Evolutionary conservation across 2,797 vertebrate genomes (phyloP), one percentile per base, ranked within the genome.

Genomic region (Craterocephalus amniculus): DNA sequence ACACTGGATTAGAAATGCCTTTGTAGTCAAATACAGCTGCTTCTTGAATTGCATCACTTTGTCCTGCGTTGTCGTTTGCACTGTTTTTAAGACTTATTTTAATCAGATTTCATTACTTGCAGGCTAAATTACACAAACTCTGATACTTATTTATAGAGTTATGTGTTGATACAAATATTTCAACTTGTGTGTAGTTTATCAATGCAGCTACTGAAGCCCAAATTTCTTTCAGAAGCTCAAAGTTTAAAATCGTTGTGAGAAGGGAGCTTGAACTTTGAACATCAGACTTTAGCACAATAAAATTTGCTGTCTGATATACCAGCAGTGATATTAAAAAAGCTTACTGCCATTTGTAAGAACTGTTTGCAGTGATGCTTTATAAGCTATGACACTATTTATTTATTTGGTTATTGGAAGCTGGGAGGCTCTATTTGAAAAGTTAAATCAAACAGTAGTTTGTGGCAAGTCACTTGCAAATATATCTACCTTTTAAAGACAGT

Each of bases 1-100:
- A 95, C 94, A 95, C 94, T 95, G 94, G 94, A 95, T 90, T 94
- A 93, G 92, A 89, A 85, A 92, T 94, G 93, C 92, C 87, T 94
- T 95, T 93, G 90, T 95, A 94, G 91, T 94, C 85, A 76, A 95
- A 94, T 95, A 95, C 94, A 95, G 91, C 86, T 94, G 92, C 92
- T 94, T 94, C 88, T 91, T 91, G 76, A 93, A 93, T 91, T 85
- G 90, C 90, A 93, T 70, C 59, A n/a, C 56, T 79, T 84, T 83
- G 87, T 92, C 83, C 83, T 11, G 87, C 70, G 76, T 91, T 63
- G 49, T 90, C 65, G 86, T 90, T 89, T 70, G 34, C 45, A 8
- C 10, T 40, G 26, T 57, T 69, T 62, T 63, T 36, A 16, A 54
- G 16, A 60, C 12, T 52, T 27, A 13, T 51, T 26, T 13, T 8